Conservation (phyloP, 2,113 vertebrate species). For the Saccopteryx leptura region DNA sequence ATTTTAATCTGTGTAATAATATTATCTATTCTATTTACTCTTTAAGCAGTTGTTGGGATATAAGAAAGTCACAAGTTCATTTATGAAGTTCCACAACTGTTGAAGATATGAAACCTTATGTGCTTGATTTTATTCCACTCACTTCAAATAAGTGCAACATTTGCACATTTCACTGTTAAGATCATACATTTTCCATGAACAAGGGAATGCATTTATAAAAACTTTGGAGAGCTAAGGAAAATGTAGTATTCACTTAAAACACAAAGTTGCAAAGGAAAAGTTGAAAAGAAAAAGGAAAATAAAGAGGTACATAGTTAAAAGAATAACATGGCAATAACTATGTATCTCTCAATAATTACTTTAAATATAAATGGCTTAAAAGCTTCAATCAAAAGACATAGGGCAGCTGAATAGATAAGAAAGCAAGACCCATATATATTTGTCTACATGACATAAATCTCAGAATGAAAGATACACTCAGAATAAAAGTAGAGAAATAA, state of each 20-base stretch:
- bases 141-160: background rate
- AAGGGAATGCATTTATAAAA: background rate
- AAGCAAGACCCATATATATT: too few relatives aligned
- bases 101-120: background rate
- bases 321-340: too few relatives aligned
- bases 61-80: background rate
- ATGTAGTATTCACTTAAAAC: background rate
- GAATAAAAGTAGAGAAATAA: too few relatives aligned
- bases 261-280: background rate
- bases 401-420: too few relatives aligned
- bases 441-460: too few relatives aligned
- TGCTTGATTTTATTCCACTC: background rate
- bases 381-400: too few relatives aligned
- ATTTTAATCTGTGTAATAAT: background rate
- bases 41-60: background rate
- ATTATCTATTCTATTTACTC: conserved; percentile 2
- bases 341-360: too few relatives aligned
- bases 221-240: background rate
- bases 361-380: too few relatives aligned
- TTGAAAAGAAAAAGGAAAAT: too few relatives aligned
- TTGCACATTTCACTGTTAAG: background rate
- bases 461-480: too few relatives aligned
- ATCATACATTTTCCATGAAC: background rate
- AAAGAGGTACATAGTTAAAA: too few relatives aligned
- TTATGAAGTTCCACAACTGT: background rate